Base-by-base conservation (phyloP, 2,113 vertebrate species). In the Sphaerodactylus townsendi region DNA sequence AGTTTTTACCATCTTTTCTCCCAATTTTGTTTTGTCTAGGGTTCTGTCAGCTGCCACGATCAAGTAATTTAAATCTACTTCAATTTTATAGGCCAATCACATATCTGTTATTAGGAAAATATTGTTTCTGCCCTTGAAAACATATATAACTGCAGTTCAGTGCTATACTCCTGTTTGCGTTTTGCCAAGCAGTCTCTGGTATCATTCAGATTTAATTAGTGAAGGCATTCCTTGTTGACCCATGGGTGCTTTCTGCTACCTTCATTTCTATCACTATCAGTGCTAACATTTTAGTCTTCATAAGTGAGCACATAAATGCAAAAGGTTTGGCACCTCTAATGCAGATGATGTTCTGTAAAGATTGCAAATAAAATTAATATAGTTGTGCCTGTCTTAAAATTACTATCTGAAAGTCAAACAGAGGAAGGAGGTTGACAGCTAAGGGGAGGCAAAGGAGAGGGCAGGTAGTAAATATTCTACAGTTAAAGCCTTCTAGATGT, bases 81-180 rank as follows among this genome's bases (percentile, higher is more conserved):
- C 41, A 50, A 41, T 84, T 86, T 78, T 78, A 82, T 82, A 37
- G 81, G 80, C 85, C 76, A 89, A 14, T 56, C 56, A 2, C 0
- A 4, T 73, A 37, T 25, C 83, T 79, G 33, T 79, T 85, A 66
- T 77, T 88, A 41, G 23, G 71, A 81, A 69, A 81, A 70, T n/a
- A 44, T 14, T 15, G 11, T 11, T 9, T n/a, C 78, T 56, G 82
- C 87, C 90, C 92, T 94, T 93, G 91, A 86, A 46, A 89, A 72
- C 0, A 1, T 25, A 0, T 44, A 83, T 46, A 77, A 1, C 35
- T 80, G 79, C 65, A 77, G 1, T 56, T 65, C 69, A 53, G 56
- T 71, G 2, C 70, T 70, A 72, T 70, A 25, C 25, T 15, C 10
- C 25, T 3, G 79, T 76, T 79, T 77, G 10, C 48, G 44, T 66